A percentile compares a stretch with the other conserved stretches of the same genome.
Conservation (phyloP, 2,888 invertebrate species). For the Athetis lepigone region DNA sequence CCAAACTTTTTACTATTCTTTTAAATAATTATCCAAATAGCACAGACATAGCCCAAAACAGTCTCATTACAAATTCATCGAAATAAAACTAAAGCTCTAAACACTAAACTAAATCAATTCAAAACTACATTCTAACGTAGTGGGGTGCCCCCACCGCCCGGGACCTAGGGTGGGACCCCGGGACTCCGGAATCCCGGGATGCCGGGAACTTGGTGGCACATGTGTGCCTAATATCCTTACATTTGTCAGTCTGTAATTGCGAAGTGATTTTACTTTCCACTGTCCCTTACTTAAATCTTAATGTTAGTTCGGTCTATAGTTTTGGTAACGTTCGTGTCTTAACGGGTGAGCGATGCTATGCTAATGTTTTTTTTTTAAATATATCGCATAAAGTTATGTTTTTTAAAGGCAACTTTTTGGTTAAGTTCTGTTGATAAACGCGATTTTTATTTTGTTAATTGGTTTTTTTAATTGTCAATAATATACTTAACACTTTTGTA, state of each 20-base stretch:
- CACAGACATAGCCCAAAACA: background rate
- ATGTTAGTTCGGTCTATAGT: conserved; percentile 82
- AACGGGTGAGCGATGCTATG: conserved; percentile 15
- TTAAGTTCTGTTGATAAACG: too few species aligned
- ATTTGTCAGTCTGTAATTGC: conserved; percentile 90
- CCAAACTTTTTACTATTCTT: too few species aligned
- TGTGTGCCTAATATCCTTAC: conserved; percentile 88
- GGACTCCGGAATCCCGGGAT: conserved; percentile 23
- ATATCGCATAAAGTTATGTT: background rate
- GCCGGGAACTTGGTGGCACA: conserved; percentile 82
- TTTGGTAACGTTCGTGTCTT: conserved; percentile 56
- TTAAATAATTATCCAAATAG: background rate
- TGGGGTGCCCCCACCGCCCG: conserved; percentile 53
- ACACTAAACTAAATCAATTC: conserved; percentile 55
- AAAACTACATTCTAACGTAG: conserved; percentile 60
- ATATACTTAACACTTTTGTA: too few species aligned
- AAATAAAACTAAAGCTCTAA: conserved; percentile 38
- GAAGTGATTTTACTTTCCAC: conserved; percentile 86
- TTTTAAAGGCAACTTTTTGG: too few species aligned
- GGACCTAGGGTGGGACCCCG: conserved; percentile 36
- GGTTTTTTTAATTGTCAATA: too few species aligned
- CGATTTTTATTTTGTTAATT: too few species aligned
- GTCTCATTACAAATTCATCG: background rate
- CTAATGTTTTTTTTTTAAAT: background rate
- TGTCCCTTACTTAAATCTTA: conserved; percentile 89